Percentiles rank a stretch among this genome's conserved stretches.
phyloP scores from a whole-genome alignment of 2,113 vertebrate genomes.

The Genyomyrus donnyi region DNA sequence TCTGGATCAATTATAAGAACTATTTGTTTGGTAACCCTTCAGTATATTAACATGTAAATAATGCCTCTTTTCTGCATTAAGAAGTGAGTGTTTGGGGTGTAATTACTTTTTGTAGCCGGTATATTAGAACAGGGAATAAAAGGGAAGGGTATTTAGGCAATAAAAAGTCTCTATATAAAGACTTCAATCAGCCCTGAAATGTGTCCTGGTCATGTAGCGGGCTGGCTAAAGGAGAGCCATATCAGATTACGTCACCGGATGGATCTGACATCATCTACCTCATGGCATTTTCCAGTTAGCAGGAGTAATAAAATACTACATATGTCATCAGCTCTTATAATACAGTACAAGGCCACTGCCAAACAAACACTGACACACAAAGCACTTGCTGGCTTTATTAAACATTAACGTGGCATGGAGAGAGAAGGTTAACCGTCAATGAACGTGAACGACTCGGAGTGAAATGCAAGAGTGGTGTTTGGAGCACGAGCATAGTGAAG shows the following conservation, averaged over 20 bases:
- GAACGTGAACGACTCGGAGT: background rate
- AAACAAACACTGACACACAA: background rate
- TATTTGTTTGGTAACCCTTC: background rate
- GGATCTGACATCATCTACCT: constrained; percentile 1
- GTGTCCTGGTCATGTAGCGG: background rate
- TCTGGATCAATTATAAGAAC: background rate
- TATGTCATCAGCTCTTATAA: constrained; percentile 5
- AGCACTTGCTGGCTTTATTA: background rate
- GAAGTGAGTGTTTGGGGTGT: background rate
- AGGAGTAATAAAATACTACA: background rate
- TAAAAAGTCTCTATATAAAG: background rate
- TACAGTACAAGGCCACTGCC: background rate
- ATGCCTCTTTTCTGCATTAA: background rate
- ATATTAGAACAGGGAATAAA: background rate
- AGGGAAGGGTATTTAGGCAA: background rate
- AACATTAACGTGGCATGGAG: background rate
- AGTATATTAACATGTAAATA: background rate
- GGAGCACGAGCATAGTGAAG: background rate
- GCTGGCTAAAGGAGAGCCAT: background rate
- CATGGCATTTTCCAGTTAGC: background rate
- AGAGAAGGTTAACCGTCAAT: background rate
- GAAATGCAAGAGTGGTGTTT: background rate
- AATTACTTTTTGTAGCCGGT: background rate
- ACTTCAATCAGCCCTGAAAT: background rate
- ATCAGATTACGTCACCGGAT: background rate